Conservation (phyloP, 2,113 vertebrate genomes). For the Microtus ochrogaster region DNA sequence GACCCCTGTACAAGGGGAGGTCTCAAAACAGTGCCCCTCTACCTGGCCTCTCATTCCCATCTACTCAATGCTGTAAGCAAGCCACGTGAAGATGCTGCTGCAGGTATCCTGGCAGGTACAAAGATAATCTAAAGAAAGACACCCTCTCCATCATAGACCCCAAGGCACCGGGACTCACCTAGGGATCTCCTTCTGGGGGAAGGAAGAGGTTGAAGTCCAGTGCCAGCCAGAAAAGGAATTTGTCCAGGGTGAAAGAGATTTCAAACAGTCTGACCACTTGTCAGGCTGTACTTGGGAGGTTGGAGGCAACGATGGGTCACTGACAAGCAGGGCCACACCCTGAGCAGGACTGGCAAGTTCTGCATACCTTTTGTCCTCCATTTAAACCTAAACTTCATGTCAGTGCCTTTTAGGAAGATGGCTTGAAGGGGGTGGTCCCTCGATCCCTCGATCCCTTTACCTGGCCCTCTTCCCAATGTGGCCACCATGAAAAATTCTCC, state of each 20-base stretch:
- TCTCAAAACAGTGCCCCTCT: background rate
- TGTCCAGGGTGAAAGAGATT: background rate
- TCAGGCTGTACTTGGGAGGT: too few relatives aligned
- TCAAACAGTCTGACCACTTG: background rate
- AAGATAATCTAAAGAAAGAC: background rate
- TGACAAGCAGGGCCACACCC: background rate
- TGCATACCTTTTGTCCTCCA: background rate
- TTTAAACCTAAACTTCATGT: background rate
- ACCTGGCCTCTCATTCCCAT: background rate
- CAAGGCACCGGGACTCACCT: background rate
- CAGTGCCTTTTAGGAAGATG: background rate
- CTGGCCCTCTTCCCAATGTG: background rate
- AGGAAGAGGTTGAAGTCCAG: background rate
- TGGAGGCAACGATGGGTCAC: background rate
- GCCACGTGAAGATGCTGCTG: background rate
- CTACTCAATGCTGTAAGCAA: background rate
- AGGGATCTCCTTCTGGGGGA: background rate
- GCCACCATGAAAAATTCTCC: background rate
- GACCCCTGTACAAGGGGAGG: background rate
- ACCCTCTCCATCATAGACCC: too few relatives aligned
- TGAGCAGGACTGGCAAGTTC: background rate
- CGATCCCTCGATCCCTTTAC: too few relatives aligned
- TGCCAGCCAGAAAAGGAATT: background rate
- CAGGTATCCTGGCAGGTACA: background rate
- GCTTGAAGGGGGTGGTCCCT: background rate